A percentile compares a stretch with the other conserved stretches of the same genome.
phyloP scores from a whole-genome alignment of 1,140 invertebrate genomes.

The Homalodisca vitripennis region DNA sequence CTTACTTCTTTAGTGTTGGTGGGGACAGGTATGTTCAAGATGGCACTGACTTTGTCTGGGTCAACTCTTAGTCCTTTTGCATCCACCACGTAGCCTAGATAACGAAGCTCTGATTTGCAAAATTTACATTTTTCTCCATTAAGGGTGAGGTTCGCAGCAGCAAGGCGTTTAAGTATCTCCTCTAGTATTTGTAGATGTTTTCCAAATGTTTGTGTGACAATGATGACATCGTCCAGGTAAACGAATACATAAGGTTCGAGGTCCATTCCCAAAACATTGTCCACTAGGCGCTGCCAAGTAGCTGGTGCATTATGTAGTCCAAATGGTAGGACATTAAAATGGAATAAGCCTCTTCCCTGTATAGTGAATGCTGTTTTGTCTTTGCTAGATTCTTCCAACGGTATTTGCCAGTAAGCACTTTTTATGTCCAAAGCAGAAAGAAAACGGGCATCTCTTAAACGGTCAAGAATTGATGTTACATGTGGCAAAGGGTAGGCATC shows the following conservation, averaged over 20 bases:
- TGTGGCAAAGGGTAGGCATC: not conserved
- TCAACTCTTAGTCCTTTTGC: not conserved
- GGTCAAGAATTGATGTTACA: not conserved
- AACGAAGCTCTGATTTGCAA: not conserved
- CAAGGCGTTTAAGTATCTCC: not conserved
- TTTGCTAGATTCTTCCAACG: conserved; percentile 38
- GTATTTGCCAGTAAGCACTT: conserved; percentile 49
- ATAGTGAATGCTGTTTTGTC: conserved; percentile 48
- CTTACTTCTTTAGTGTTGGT: not conserved
- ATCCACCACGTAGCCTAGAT: not conserved
- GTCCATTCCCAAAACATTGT: conserved; percentile 37
- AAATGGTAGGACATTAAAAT: not conserved
- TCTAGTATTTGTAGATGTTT: conserved; percentile 45
- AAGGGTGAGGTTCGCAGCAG: not conserved
- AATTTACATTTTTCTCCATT: not conserved
- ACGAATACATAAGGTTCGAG: conserved; percentile 40
- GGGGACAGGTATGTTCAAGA: not conserved
- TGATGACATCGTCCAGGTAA: conserved; percentile 50
- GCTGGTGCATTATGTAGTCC: conserved; percentile 10
- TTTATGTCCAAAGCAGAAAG: conserved; percentile 11
- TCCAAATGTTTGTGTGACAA: conserved; percentile 45
- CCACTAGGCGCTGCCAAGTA: not conserved
- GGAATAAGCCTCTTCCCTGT: conserved; percentile 41
- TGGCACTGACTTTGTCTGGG: not conserved
- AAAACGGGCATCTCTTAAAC: not conserved